These are phyloP conservation scores for Drosophila hawaiiensis DNA, from an alignment of 2,888 invertebrate species.

Conservation along the genomic window DNA sequence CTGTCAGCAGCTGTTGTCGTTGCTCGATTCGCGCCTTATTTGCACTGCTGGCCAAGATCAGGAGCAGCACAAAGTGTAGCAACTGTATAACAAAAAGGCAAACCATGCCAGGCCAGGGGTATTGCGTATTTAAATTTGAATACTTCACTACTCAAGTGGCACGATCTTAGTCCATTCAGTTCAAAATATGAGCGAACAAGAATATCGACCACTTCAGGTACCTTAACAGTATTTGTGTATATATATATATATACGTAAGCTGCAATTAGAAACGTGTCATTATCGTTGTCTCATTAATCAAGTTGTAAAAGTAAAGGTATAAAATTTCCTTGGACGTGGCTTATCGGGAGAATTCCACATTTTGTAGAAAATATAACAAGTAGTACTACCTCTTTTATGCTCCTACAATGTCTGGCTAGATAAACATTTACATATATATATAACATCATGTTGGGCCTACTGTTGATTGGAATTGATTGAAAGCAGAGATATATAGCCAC, in stretches of 20 bases:
- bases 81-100: slow-evolving; percentile 3
- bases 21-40: slow-evolving; percentile 9
- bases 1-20: slow-evolving; percentile 7
- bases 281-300: neutral
- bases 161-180: neutral
- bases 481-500: neutral
- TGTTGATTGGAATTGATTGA: neutral
- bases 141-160: neutral
- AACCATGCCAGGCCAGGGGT: slow-evolving; percentile 40
- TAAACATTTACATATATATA: neutral
- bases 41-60: slow-evolving; percentile 45
- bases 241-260: neutral
- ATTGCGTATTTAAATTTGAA: neutral
- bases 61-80: slow-evolving; percentile 18
- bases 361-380: neutral
- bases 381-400: neutral
- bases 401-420: neutral
- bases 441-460: neutral
- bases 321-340: neutral
- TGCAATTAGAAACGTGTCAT: neutral
- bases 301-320: neutral
- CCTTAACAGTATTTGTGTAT: too few relatives aligned
- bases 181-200: neutral
- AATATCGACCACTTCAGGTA: neutral
- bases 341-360: neutral